Evolutionary conservation across 1,140 invertebrate species (phyloP).

Genomic region (Samia ricini): DNA sequence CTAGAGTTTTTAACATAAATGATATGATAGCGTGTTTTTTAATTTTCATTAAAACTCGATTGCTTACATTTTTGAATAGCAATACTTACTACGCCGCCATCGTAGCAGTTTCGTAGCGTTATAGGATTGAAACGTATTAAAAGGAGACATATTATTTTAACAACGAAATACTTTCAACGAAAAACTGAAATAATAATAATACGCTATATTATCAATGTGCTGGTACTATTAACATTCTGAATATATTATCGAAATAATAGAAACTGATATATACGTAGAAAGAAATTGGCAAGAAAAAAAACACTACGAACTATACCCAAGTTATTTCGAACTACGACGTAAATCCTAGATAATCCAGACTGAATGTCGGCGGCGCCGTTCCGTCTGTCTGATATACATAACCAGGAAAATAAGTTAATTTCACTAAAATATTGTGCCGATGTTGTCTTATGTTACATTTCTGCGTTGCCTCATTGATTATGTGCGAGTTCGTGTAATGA

Average conservation of each 20-base stretch:
- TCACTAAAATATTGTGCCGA: slow-evolving; percentile 51
- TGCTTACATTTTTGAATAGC: too few relatives aligned
- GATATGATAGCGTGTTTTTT: too few relatives aligned
- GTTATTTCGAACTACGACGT: slow-evolving; percentile 1
- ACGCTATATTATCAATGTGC: too few relatives aligned
- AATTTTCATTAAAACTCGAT: too few relatives aligned
- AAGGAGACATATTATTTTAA: too few relatives aligned
- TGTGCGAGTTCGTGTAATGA: slow-evolving; percentile 4
- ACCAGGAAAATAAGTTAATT: slow-evolving; percentile 67
- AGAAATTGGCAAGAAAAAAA: not conserved
- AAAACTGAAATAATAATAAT: too few relatives aligned
- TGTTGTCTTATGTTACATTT: slow-evolving; percentile 35
- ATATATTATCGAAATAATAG: not conserved
- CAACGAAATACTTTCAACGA: too few relatives aligned
- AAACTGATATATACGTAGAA: not conserved
- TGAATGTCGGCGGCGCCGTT: slow-evolving; percentile 38
- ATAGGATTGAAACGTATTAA: too few relatives aligned
- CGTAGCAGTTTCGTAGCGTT: too few relatives aligned
- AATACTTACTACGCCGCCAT: too few relatives aligned
- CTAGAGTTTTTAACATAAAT: too few relatives aligned
- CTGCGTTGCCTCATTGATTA: slow-evolving; percentile 12
- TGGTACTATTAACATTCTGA: too few relatives aligned
- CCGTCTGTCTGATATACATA: slow-evolving; percentile 63
- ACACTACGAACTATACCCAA: not conserved
- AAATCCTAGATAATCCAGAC: slow-evolving; percentile 44